A percentile compares a stretch with the other conserved stretches of the same genome.
These are phyloP conservation scores for Phallusia fumigata DNA, from an alignment of 23 tunicate genomes.

Conservation along the genomic window DNA sequence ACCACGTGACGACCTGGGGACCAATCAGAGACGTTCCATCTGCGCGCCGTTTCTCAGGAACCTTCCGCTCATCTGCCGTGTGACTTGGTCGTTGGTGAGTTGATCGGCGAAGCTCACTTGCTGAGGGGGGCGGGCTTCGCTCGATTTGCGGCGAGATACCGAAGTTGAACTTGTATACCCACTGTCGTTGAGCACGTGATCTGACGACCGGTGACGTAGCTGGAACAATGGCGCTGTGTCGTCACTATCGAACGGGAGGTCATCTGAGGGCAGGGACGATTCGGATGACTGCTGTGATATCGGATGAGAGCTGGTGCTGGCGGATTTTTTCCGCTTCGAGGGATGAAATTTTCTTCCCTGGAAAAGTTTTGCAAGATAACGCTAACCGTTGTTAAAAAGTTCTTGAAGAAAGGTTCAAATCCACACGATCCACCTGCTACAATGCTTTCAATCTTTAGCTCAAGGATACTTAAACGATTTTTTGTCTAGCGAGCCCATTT, in stretches of 20 bases:
- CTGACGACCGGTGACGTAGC: background rate
- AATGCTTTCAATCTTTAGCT: too few species aligned
- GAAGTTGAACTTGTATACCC: constrained; percentile 1
- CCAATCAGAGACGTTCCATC: constrained; percentile 4
- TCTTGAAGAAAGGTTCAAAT: too few species aligned
- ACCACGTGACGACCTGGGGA: background rate
- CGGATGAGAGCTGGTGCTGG: constrained; percentile 15
- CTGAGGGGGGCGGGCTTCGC: background rate
- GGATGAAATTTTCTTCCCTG: background rate
- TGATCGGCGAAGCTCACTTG: constrained; percentile 5
- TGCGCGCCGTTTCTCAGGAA: background rate
- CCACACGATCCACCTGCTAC: too few species aligned
- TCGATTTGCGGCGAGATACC: background rate
- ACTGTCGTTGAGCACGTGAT: constrained; percentile 4
- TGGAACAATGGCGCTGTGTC: constrained; percentile 4
- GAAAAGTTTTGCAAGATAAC: too few species aligned
- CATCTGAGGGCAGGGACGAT: background rate
- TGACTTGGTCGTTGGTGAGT: background rate
- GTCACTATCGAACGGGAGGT: background rate
- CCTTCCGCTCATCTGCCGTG: background rate
- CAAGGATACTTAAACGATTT: too few species aligned
- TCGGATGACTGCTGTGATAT: constrained; percentile 1
- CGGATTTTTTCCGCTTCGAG: background rate
- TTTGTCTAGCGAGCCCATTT: too few species aligned
- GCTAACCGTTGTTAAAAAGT: too few species aligned